These are phyloP conservation scores for Megalonaias nervosa DNA, from an alignment of 1,140 invertebrate species.

Conservation along the genomic window DNA sequence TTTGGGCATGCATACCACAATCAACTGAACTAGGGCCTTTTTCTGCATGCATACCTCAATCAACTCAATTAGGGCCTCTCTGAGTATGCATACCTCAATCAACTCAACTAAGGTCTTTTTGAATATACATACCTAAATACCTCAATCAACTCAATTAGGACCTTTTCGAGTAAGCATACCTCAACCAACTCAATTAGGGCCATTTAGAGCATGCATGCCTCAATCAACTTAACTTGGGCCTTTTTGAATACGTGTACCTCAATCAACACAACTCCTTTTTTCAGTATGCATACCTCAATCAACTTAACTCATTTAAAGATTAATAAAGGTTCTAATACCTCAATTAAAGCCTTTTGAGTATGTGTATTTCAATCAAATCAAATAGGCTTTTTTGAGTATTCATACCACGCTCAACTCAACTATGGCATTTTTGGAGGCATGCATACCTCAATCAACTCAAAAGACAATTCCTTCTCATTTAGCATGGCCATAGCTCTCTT, in stretches of 20 bases:
- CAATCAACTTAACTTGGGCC: no score
- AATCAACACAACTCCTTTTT: no score
- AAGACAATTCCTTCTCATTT: slow-evolving; percentile 91
- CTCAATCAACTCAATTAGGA: slow-evolving; percentile 86
- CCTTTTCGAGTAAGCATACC: slow-evolving; percentile 52
- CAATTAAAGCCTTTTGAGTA: no score
- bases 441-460: slow-evolving; percentile 88
- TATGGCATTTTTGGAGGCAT: no score
- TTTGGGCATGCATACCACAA: slow-evolving; percentile 76
- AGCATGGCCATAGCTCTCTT: slow-evolving; percentile 81
- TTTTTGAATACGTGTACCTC: no score
- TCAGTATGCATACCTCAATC: no score
- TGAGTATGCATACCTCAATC: slow-evolving; percentile 77
- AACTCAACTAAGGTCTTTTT: slow-evolving; percentile 78
- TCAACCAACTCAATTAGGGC: slow-evolving; percentile 70
- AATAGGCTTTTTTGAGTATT: no score
- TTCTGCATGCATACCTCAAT: slow-evolving; percentile 77
- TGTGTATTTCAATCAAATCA: no score
- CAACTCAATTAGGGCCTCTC: slow-evolving; percentile 78
- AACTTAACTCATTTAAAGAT: no score
- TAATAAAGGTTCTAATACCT: no score
- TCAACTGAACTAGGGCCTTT: slow-evolving; percentile 79
- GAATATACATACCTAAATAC: slow-evolving; percentile 66
- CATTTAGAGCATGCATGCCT: no score
- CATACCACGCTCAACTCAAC: no score